Conservation (phyloP, 2,797 vertebrate species). For the Crocodylus rhombifer region DNA sequence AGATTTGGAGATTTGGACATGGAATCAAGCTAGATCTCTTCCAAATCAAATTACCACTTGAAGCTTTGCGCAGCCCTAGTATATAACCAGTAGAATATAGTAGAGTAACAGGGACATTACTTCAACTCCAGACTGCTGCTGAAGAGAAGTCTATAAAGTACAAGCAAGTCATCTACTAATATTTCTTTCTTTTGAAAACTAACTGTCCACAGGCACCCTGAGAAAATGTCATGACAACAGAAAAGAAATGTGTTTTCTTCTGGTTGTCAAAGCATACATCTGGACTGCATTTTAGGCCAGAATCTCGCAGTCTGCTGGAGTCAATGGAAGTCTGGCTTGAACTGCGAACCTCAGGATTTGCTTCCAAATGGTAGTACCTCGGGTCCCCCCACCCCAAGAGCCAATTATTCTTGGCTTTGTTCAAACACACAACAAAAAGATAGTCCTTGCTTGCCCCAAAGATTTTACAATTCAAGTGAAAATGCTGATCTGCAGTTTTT, state of each 20-base stretch:
- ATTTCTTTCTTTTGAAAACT: neutral
- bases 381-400: neutral
- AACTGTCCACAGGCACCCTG: neutral
- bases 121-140: neutral
- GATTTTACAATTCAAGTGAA: neutral
- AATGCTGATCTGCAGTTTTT: neutral
- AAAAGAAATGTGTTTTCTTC: conserved; percentile 14
- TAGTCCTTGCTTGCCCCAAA: rapidly evolving
- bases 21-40: no score
- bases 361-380: neutral
- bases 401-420: no score
- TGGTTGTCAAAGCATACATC: neutral
- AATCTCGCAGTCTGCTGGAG: neutral
- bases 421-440: neutral
- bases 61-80: no score
- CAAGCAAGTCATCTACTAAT: neutral
- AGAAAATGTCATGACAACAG: neutral
- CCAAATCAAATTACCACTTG: no score
- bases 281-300: neutral
- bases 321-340: neutral
- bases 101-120: neutral
- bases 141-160: neutral
- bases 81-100: no score
- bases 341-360: neutral
- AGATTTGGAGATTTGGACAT: no score